These are phyloP conservation scores for Ophioninae sp. DNA, from an alignment of 2,888 invertebrate genomes.

Conservation along the genomic window DNA sequence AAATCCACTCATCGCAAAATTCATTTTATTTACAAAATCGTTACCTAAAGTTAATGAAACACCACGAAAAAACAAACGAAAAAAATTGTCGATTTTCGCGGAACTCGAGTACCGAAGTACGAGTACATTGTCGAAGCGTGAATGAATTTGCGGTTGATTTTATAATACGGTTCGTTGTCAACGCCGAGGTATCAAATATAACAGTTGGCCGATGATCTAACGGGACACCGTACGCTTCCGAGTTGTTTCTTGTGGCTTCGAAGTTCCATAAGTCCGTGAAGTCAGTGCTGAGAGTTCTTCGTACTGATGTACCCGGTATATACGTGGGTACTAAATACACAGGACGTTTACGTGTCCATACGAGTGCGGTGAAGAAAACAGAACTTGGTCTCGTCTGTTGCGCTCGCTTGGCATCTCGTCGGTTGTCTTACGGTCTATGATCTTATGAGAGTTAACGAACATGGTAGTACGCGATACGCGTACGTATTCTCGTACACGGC, in stretches of 20 bases:
- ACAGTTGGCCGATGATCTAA: conserved; percentile 15
- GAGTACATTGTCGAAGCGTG: conserved; percentile 8
- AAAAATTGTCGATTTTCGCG: too few species aligned
- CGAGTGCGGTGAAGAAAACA: conserved; percentile 34
- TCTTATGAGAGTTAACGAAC: conserved; percentile 4
- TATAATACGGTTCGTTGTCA: conserved; percentile 30
- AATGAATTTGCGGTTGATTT: conserved; percentile 51
- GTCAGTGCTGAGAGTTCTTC: neutral
- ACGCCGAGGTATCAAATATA: conserved; percentile 21
- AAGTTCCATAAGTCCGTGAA: neutral
- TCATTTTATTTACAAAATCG: too few species aligned
- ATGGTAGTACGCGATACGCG: neutral
- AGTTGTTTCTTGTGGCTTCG: conserved; percentile 2
- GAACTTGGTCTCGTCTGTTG: conserved; percentile 54
- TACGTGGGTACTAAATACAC: neutral
- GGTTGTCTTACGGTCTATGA: conserved; percentile 55
- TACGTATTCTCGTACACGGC: conserved; percentile 1
- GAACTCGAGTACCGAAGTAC: neutral
- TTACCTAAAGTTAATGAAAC: too few species aligned
- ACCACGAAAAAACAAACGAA: too few species aligned
- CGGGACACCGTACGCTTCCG: conserved; percentile 20
- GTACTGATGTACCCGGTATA: neutral
- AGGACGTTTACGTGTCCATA: neutral
- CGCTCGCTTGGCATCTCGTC: conserved; percentile 30
- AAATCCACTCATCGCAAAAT: too few species aligned